A percentile compares a stretch with the other conserved stretches of the same genome.
Conservation (phyloP, 2,888 invertebrate species). For the Dermolepida albohirtum region DNA sequence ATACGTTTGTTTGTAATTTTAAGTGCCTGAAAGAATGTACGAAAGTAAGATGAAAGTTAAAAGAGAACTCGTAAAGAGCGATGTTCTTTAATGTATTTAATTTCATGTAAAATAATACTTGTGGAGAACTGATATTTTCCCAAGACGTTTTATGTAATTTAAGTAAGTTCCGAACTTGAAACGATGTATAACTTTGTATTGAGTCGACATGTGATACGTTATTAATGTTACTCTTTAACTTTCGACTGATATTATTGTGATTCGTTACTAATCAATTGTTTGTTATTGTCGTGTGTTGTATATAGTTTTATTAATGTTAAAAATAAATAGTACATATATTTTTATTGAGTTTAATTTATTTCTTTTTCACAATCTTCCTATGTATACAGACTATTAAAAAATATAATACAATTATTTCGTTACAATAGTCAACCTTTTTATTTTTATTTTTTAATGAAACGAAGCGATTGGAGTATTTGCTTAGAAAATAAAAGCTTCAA, state of each 20-base stretch:
- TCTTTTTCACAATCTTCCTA: not conserved
- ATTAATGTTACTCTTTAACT: constrained; percentile 1
- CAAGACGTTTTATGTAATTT: no score
- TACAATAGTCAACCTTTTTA: not conserved
- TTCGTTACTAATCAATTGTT: constrained; percentile 7
- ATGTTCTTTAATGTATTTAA: not conserved
- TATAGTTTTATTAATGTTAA: constrained; percentile 9
- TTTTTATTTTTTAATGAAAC: no score
- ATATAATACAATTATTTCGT: not conserved
- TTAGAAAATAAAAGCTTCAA: no score
- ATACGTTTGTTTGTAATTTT: no score
- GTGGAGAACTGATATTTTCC: no score
- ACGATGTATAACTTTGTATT: not conserved
- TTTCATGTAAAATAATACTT: not conserved
- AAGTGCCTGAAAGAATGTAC: no score
- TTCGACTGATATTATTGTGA: constrained; percentile 40
- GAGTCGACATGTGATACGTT: constrained; percentile 22
- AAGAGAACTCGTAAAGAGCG: no score
- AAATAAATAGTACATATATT: not conserved
- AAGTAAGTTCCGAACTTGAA: no score
- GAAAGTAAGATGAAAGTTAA: no score
- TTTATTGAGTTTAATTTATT: not conserved
- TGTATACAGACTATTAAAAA: no score
- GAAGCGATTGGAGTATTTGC: no score
- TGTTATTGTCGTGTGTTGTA: constrained; percentile 14